Percentiles rank a stretch among this genome's conserved stretches.
Conservation (phyloP, 2,113 vertebrate species). For the cat (Felis catus) region F.catus_Fca126_mat1.0 CM031423.1:94353501-94354000, state of each 20-base stretch:
- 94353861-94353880: background rate
- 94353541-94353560: background rate
- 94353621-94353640: background rate
- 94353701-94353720: background rate
- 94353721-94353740: background rate
- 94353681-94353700: background rate
- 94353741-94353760: background rate
- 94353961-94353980: background rate
- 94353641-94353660: rapidly evolving
- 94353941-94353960: background rate
- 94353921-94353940: background rate
- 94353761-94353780: background rate
- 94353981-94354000: background rate
- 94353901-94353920: background rate
- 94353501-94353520: background rate
- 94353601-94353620: background rate
- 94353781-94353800: background rate
- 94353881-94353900: background rate
- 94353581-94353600: background rate
- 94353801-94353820: background rate
- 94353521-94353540: background rate
- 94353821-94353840: background rate
- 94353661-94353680: background rate
- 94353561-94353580: no score
- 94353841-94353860: background rate